Conservation (phyloP, 2,888 invertebrate species). For the Drosophila anomelani region DNA sequence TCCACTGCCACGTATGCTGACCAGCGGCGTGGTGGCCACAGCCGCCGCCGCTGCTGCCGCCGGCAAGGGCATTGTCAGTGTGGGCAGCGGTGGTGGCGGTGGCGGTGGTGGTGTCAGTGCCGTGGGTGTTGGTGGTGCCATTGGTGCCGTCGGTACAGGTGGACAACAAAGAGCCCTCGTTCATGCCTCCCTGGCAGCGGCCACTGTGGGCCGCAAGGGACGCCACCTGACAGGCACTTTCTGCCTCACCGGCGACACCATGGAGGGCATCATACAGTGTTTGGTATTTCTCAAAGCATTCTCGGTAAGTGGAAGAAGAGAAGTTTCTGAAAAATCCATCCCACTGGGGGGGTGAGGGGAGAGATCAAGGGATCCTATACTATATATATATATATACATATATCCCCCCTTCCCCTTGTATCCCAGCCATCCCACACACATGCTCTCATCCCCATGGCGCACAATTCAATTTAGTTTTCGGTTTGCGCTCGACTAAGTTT, state of each 20-base stretch:
- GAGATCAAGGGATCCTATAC: conserved; percentile 14
- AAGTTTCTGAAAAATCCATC: background rate
- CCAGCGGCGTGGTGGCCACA: conserved; percentile 82
- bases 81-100: conserved; percentile 19
- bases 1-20: conserved; percentile 88
- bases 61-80: conserved; percentile 74
- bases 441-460: conserved; percentile 41
- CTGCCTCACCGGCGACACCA: conserved; percentile 95
- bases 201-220: conserved; percentile 90
- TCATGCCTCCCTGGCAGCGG: conserved; percentile 90
- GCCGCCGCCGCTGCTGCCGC: conserved; percentile 69
- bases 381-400: conserved; percentile 7
- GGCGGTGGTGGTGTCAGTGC: conserved; percentile 89
- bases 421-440: conserved; percentile 3
- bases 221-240: conserved; percentile 94
- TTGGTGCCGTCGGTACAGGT: conserved; percentile 92
- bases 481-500: conserved; percentile 74
- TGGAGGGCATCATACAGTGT: conserved; percentile 97
- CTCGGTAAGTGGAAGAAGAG: conserved; percentile 89
- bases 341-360: background rate
- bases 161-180: conserved; percentile 89
- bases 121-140: conserved; percentile 85
- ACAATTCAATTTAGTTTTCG: conserved; percentile 78
- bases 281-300: conserved; percentile 96
- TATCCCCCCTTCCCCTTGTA: conserved; percentile 1